Base-by-base conservation (phyloP, 2,113 vertebrate genomes). In the Phocoena phocoena region DNA sequence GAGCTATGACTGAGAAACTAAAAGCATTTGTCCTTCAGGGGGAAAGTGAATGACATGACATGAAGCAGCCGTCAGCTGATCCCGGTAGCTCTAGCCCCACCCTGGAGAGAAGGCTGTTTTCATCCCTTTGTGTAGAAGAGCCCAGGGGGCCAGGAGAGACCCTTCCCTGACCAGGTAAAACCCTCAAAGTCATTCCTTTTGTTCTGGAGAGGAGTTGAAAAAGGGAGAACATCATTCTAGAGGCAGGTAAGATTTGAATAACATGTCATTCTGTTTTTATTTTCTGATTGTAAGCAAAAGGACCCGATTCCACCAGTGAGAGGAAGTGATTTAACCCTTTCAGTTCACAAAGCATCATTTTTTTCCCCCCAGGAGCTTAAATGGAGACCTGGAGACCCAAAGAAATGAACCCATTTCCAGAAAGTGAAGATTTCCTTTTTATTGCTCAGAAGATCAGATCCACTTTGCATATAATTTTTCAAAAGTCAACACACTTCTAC, bases 1-100 rank as follows among this genome's bases (percentile, higher is more conserved):
- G 85, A 94, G 91, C 85, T 74, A 82, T 60, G 95, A 77, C 13
- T 28, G 63, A 90, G 65, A 95, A 94, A 85, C 87, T 92, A 84
- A 96, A 93, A 94, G 90, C 84, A 71, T 94, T 47, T 92, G 94
- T 93, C 67, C 74, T 97, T 93, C 44, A 85, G 44, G 76, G 85
- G 7, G 18, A 44, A 47, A 94, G 95, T 38, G 53, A 88, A 67
- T 20, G 74, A 41, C 84, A 41, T 17, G 90, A 47, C 79, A 82
- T 47, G 62, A 77, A 90, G 81, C 76, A 74, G 90, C 62, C 87
- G 21, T 76, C 33, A 70, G 28, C 80, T 68, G 90, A 44, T 83
- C 85, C 71, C 41, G 15, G 38, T 8, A 85, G 67, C 62, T 88
- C 70, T 71, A 81, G 76, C 8, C 62, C 28, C 25, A 92, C 33